Evolutionary conservation across 2,797 vertebrate species (phyloP).

Genomic region (Eospalax fontanierii): DNA sequence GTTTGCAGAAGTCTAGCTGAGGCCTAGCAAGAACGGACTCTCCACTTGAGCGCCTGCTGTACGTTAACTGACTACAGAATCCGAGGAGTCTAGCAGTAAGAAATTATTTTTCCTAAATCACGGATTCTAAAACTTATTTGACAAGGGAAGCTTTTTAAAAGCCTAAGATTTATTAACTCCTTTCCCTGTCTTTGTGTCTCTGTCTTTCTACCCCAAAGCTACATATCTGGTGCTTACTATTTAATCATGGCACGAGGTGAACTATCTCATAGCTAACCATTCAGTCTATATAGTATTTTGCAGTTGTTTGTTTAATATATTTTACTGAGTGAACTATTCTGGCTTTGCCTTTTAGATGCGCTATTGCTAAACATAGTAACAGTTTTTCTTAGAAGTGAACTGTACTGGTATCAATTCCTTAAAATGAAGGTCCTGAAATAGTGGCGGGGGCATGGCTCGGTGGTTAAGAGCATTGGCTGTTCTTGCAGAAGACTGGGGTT

Average conservation of each 20-base stretch:
- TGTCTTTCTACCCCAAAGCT: background rate
- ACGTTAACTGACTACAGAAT: background rate
- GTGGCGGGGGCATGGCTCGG: too few relatives aligned
- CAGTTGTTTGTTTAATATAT: constrained; percentile 6
- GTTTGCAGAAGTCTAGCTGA: background rate
- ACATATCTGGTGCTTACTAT: background rate
- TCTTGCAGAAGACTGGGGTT: too few relatives aligned
- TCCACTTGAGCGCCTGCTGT: background rate
- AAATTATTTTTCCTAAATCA: constrained; percentile 25
- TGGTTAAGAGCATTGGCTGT: too few relatives aligned
- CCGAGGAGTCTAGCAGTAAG: background rate
- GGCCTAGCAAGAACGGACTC: background rate
- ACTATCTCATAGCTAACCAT: background rate
- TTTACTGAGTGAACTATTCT: constrained; percentile 43
- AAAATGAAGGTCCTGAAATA: background rate
- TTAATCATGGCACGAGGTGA: constrained; percentile 8
- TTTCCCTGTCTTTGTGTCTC: background rate
- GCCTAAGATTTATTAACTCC: background rate
- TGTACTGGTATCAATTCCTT: background rate
- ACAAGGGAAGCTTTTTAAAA: background rate
- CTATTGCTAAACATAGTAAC: background rate
- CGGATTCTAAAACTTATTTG: constrained; percentile 17
- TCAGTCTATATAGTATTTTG: background rate
- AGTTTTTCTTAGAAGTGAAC: background rate
- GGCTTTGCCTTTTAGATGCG: background rate